phyloP scores from a whole-genome alignment of 1,140 invertebrate genomes.

The Drosophila grimshawi region DNA sequence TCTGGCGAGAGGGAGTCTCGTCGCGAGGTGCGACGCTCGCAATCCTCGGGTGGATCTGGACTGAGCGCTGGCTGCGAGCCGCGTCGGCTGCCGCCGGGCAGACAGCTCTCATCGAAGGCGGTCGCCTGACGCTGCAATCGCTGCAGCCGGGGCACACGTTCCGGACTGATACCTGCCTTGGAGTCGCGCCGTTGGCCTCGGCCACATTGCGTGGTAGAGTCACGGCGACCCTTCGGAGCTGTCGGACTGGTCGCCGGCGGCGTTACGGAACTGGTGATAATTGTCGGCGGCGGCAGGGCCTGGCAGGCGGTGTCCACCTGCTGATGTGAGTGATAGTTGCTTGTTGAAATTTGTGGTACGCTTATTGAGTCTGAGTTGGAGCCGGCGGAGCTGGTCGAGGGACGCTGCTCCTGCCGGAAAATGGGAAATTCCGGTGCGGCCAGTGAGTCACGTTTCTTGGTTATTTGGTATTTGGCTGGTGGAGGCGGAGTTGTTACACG shows the following conservation, averaged over 20 bases:
- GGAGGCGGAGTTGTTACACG: conserved; percentile 85
- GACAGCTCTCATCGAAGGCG: conserved; percentile 92
- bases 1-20: conserved; percentile 94
- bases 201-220: conserved; percentile 93
- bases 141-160: conserved; percentile 88
- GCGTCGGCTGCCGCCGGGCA: conserved; percentile 88
- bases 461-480: conserved; percentile 87
- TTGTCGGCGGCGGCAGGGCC: conserved; percentile 90
- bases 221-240: conserved; percentile 87
- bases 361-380: conserved; percentile 86
- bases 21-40: conserved; percentile 89
- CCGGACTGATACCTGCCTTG: conserved; percentile 87
- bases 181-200: conserved; percentile 88
- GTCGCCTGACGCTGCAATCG: conserved; percentile 93
- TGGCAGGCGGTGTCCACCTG: conserved; percentile 87
- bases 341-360: conserved; percentile 80
- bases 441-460: conserved; percentile 88
- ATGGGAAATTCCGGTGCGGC: conserved; percentile 85
- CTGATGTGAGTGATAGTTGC: conserved; percentile 70
- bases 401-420: conserved; percentile 88
- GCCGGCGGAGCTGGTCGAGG: conserved; percentile 91
- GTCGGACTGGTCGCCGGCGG: conserved; percentile 91
- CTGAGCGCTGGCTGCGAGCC: conserved; percentile 93
- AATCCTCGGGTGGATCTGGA: conserved; percentile 87
- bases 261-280: conserved; percentile 92